Evolutionary conservation across 2,797 vertebrate genomes (phyloP), one percentile per base, ranked within the genome.

Genomic region (Karalla daura): DNA sequence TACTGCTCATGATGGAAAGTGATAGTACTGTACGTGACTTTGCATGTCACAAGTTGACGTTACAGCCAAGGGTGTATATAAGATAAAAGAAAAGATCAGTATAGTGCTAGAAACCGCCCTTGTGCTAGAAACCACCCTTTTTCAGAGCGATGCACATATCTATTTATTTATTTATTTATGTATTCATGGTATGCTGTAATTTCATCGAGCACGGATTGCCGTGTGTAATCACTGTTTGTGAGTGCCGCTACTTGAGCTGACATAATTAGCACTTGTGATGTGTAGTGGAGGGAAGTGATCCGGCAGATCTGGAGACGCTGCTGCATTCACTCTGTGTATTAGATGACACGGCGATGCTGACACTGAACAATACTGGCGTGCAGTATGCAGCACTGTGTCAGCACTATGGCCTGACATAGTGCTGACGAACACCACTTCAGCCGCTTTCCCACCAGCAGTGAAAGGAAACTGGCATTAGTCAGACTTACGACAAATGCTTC

Each of bases 351-450:
- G 47, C 21, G 17, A 36, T 63, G 64, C 63, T 40, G 44, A 63
- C 45, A 13, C 45, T 51, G 28, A 62, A 27, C 50, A 25, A 17
- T 21, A 4, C 43, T 47, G 35, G 36, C 28, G 27, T 35, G 15
- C 44, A 36, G 18, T 17, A 43, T 56, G 39, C 43, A 60, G 40
- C 30, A 44, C 36, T 30, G 20, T 66, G 55, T 47, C 63, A 66
- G 55, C 43, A 62, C 43, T 24, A 24, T 10, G 27, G 37, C 14
- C 14, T 37, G 15, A 56, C 37, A 51, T 30, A 45, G 39, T 64
- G 60, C 46, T 59, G 69, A 52, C 39, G 59, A 24, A 64, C 46
- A 65, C 33, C 4, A 32, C 21, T 33, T 32, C 45, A 51, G 36
- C 32, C 20, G 39, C 13, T 27, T 14, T 7, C 27, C 17, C 21